Evolutionary conservation across 2,888 invertebrate species (phyloP).

Genomic region (Lochmaea capreae): DNA sequence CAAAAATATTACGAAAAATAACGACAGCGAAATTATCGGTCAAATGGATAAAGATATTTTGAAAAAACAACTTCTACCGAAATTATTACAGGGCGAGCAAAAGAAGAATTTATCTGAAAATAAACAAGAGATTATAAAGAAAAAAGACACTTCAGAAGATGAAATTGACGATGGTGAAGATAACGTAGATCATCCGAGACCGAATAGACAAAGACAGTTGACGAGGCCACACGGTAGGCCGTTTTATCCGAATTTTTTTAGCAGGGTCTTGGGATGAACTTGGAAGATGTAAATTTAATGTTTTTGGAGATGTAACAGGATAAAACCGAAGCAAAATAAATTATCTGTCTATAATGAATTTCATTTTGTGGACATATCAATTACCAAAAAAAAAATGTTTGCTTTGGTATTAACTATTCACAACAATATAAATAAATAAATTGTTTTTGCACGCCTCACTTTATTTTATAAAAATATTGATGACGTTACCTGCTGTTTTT

Average conservation of each 20-base stretch:
- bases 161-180: constrained; percentile 29
- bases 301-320: neutral
- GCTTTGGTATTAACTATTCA: neutral
- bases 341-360: neutral
- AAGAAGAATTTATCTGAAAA: constrained; percentile 20
- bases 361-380: too few relatives aligned
- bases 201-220: constrained; percentile 67
- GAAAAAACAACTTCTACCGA: constrained; percentile 53
- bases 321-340: constrained; percentile 9
- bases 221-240: constrained; percentile 66
- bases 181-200: constrained; percentile 55
- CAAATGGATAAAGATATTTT: constrained; percentile 29
- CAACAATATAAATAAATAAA: neutral
- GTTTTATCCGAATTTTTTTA: constrained; percentile 70
- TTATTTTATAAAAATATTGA: too few relatives aligned
- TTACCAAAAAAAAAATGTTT: too few relatives aligned
- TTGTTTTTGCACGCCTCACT: neutral
- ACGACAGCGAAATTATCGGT: constrained; percentile 50
- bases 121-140: neutral
- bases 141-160: neutral
- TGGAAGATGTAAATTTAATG: neutral
- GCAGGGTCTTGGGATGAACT: constrained; percentile 67
- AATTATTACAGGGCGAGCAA: constrained; percentile 49
- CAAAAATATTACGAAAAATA: constrained; percentile 55
- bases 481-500: neutral